Evolutionary conservation across 1,140 invertebrate species (phyloP), one percentile per base, ranked within the genome.

Genomic region (Drosophila tristis): DNA sequence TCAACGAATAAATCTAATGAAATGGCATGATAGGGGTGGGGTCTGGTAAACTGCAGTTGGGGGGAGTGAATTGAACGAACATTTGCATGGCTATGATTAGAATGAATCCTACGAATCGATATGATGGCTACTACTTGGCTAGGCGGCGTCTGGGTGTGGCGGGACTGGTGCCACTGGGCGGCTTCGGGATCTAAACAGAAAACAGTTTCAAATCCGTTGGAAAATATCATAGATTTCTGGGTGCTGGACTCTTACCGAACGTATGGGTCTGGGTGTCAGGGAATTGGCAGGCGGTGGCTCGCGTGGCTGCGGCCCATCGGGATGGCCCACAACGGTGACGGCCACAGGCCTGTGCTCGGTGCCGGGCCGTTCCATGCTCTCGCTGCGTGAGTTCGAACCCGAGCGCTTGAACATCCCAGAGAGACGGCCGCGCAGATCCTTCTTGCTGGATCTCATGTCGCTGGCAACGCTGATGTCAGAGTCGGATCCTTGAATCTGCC

Each of bases 371-470:
- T 92, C 91, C 31, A 63, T 82, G 55, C 91, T 92, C 31, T 85
- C 82, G 49, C 86, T 86, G 8, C 91, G 87, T 6, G 90, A 91
- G 13, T 81, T 78, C n/a, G 91, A 92, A 13, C 90, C 90, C 7
- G 91, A 78, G 74, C 96, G 94, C 91, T 95, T 96, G 79, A 98
- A 97, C 93, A 98, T 96, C 55, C 95, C 96, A 1, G 96, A 95
- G 16, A 98, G 92, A 77, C 96, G 94, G 51, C 96, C 96, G 85
- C 96, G 96, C 51, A 97, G 92, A 92, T 97, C 95, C 89, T 95
- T 95, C 92, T 96, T 96, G 87, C 95, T 96, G 25, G 92, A 92
- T 85, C 93, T 93, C 74, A 91, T 75, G 68, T 93, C 93, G 60
- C 94, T 94, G 23, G 91, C 89, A 31, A 96, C 93, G 82, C 95